Base-by-base conservation (phyloP, 1,140 invertebrate species). In the Camponotus floridanus region DNA sequence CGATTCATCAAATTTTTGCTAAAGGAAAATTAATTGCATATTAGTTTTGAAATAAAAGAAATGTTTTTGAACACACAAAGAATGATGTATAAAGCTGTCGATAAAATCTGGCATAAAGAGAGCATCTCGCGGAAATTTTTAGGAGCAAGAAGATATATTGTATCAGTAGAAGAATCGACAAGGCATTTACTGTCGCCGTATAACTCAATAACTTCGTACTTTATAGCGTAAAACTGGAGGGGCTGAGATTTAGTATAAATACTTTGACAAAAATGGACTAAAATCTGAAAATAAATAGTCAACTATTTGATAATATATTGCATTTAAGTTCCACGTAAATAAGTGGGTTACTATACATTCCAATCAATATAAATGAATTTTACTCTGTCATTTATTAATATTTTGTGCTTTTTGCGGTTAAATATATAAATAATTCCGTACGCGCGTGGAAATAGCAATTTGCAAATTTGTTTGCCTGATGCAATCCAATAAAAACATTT, bases 361-460 rank as follows among this genome's bases (percentile, higher is more conserved):
- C 13, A 9, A 33, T 3, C 39, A n/a, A 62, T 61, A 61, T 42
- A 61, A 78, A 33, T 65, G 42, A 26, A 45, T 78, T 64, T 65
- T 42, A 48, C 39, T 65, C 65, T 78, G 39, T n/a, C 42, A 78
- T 65, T 78, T 78, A 65, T 78, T 65, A 61, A 64, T 45, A 67
- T 67, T 45, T 64, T 64, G 45, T 18, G 13, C 9, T 59, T 76
- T 76, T 3, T 45, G 42, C 2, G 59, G 76, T 65, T 33, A 48
- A 45, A 78, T 65, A 65, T 78, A 33, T 45, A 36, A 33, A 18
- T 78, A 65, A 76, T 76, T n/a, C 39, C 36, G 42, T 26, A 7
- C 18, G 6, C 42, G 39, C 1, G 61, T 33, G 18, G 33, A 78
- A 78, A 78, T 64, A 33, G 61, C 61, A 65, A 65, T 45, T 78